phyloP scores from a whole-genome alignment of 92 coral and sea anemone genomes.

The Muricea muricata region DNA sequence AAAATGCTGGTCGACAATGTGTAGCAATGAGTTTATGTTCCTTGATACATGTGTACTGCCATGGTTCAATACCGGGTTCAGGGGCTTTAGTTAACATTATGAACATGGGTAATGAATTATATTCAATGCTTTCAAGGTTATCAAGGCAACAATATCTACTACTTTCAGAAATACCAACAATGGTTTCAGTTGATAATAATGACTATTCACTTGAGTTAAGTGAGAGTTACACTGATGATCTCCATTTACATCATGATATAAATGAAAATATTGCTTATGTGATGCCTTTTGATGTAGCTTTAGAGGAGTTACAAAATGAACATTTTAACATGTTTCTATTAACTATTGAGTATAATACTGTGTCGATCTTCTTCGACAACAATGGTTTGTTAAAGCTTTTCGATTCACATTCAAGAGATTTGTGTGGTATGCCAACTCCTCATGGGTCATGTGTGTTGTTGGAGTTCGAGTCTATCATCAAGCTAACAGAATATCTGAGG shows the following conservation, averaged over 20 bases:
- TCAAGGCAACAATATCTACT: neutral
- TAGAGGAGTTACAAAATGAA: conserved; percentile 42
- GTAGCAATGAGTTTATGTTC: conserved; percentile 62
- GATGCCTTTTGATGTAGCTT: conserved; percentile 61
- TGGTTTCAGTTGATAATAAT: neutral
- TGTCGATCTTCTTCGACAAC: conserved; percentile 28
- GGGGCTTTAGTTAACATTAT: conserved; percentile 45
- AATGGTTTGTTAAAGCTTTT: conserved; percentile 45
- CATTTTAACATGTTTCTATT: conserved; percentile 54
- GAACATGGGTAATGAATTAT: conserved; percentile 66
- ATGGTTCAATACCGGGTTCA: conserved; percentile 30
- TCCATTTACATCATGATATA: neutral
- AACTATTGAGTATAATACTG: conserved; percentile 48
- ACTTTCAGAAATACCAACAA: conserved; percentile 39
- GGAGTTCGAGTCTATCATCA: conserved; percentile 13
- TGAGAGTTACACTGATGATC: neutral
- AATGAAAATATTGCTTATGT: conserved; percentile 46
- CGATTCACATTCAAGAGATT: conserved; percentile 66
- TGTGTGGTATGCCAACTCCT: conserved; percentile 46
- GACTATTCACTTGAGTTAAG: no score
- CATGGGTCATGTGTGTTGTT: conserved; percentile 37
- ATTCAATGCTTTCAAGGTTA: neutral
- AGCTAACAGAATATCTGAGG: conserved; percentile 17
- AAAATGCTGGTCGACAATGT: conserved; percentile 68
- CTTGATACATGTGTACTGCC: conserved; percentile 52